Percentiles rank a stretch among this genome's conserved stretches.
phyloP scores from a whole-genome alignment of 2,113 vertebrate genomes.

The Lichenostomus cassidix region DNA sequence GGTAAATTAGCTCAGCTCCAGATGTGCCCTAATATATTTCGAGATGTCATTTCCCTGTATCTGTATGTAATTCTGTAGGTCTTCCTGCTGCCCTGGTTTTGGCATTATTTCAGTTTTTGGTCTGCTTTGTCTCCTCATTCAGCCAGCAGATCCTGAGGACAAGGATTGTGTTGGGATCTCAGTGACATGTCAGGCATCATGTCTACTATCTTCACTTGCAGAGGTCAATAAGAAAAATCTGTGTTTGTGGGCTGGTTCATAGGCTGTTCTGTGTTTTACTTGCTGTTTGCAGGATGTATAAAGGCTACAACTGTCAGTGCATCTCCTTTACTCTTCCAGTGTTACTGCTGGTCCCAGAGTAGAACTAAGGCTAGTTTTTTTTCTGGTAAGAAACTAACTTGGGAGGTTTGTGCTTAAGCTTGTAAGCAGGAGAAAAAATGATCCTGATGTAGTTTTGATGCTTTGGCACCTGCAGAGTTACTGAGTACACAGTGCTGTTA shows the following conservation, averaged over 20 bases:
- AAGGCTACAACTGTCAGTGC: rapidly evolving
- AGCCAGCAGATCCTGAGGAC: background rate
- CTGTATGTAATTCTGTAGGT: background rate
- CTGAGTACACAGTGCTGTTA: rapidly evolving
- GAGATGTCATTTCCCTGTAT: conserved; percentile 9
- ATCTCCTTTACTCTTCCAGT: background rate
- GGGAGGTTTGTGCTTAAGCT: background rate
- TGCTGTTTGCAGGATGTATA: background rate
- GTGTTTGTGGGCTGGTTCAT: background rate
- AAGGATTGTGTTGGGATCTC: background rate
- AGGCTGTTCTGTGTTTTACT: background rate
- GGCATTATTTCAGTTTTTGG: background rate
- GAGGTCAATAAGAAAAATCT: background rate
- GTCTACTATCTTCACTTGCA: background rate
- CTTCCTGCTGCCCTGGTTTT: background rate
- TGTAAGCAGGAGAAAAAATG: background rate
- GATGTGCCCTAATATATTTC: background rate
- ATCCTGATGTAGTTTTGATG: background rate
- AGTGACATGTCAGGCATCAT: background rate
- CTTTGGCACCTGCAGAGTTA: background rate
- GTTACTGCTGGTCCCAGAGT: background rate
- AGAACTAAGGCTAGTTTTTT: background rate
- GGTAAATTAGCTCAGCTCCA: conserved; percentile 36
- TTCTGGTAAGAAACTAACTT: background rate
- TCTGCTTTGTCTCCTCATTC: background rate